phyloP scores from a whole-genome alignment of 2,113 vertebrate species.

The Pimephales promelas region DNA sequence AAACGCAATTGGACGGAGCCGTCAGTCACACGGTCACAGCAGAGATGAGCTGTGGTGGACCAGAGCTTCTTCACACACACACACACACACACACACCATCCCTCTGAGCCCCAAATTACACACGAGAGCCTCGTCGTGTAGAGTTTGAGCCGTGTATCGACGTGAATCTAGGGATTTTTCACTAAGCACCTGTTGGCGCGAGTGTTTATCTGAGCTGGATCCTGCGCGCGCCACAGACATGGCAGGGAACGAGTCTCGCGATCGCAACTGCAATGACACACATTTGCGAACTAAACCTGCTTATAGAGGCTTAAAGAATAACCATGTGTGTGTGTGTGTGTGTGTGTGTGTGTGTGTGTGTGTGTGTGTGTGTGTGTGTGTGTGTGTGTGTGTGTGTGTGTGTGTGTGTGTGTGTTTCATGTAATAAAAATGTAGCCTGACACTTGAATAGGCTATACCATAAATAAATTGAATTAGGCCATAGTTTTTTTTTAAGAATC shows the following conservation, averaged over 20 bases:
- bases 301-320: background rate
- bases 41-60: constrained; percentile 44
- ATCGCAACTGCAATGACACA: background rate
- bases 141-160: constrained; percentile 11
- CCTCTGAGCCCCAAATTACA: constrained; percentile 49
- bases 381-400: too few species aligned
- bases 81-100: constrained; percentile 1
- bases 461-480: too few species aligned
- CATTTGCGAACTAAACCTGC: background rate
- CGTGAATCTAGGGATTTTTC: constrained; percentile 27
- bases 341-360: too few species aligned
- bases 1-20: constrained; percentile 40
- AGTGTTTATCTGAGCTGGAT: constrained; percentile 48
- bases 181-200: constrained; percentile 40
- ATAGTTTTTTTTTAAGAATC: background rate
- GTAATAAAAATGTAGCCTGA: background rate
- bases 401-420: too few species aligned
- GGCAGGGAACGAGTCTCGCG: background rate
- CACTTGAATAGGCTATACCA: background rate
- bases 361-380: too few species aligned
- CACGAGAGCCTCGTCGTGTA: constrained; percentile 17
- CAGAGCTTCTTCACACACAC: constrained; percentile 4
- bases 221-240: constrained; percentile 5
- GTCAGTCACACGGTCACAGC: constrained; percentile 32
- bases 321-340: too few species aligned